phyloP scores from a whole-genome alignment of 1,140 invertebrate genomes.

The Trichonephila clavipes region DNA sequence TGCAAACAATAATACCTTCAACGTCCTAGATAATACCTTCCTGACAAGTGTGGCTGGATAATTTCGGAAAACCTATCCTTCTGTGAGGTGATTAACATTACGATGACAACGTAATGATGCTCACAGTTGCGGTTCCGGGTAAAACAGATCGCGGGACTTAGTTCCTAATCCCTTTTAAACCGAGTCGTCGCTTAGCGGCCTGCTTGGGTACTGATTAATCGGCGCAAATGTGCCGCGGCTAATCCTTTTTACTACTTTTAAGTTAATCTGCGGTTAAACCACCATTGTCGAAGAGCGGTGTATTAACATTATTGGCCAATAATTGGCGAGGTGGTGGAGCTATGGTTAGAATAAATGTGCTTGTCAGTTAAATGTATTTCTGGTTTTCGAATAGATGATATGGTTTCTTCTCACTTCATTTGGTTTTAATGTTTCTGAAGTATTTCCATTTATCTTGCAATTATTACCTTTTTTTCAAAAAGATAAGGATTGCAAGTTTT shows the following conservation, averaged over 20 bases:
- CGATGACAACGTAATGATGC: slow-evolving; percentile 65
- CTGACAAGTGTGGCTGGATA: slow-evolving; percentile 54
- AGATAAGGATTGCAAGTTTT: too few relatives aligned
- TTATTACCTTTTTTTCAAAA: too few relatives aligned
- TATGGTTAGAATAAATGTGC: neutral
- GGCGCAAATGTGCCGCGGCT: slow-evolving; percentile 44
- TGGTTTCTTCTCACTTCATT: too few relatives aligned
- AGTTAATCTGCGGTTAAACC: slow-evolving; percentile 63
- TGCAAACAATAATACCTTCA: slow-evolving; percentile 62
- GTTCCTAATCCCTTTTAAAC: slow-evolving; percentile 52
- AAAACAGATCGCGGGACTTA: slow-evolving; percentile 60
- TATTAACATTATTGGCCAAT: slow-evolving; percentile 55
- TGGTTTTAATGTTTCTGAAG: too few relatives aligned
- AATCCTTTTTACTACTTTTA: slow-evolving; percentile 56
- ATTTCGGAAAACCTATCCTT: slow-evolving; percentile 48
- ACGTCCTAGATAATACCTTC: slow-evolving; percentile 44
- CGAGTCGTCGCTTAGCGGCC: slow-evolving; percentile 39
- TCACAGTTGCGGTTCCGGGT: slow-evolving; percentile 5
- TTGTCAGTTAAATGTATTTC: slow-evolving; percentile 21
- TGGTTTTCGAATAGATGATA: neutral
- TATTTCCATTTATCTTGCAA: too few relatives aligned
- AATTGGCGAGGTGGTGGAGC: neutral
- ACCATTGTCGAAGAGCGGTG: slow-evolving; percentile 10
- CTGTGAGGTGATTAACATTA: slow-evolving; percentile 64
- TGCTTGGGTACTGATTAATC: slow-evolving; percentile 48